These are phyloP conservation scores for Centropus unirufus DNA, from an alignment of 2,113 vertebrate genomes.

Conservation along the genomic window DNA sequence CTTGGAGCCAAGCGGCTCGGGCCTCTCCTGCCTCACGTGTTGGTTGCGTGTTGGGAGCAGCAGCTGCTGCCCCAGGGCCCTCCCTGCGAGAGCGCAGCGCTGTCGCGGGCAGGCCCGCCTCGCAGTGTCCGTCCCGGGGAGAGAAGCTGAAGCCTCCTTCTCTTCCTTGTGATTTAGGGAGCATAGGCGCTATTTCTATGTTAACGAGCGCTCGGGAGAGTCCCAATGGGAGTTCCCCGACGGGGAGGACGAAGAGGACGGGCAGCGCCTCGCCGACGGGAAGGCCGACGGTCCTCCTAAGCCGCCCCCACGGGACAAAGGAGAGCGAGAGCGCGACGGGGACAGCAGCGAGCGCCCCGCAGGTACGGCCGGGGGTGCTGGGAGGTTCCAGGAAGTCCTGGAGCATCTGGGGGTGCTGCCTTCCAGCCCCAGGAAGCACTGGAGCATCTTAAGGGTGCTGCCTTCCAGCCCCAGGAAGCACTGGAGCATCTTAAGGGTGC, in stretches of 20 bases:
- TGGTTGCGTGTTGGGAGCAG: slow-evolving; percentile 75
- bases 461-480: too few species aligned
- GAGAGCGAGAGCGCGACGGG: slow-evolving; percentile 47
- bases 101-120: slow-evolving; percentile 78
- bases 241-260: slow-evolving; percentile 85
- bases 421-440: background rate
- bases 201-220: slow-evolving; percentile 93
- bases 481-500: too few species aligned
- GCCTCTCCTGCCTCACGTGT: slow-evolving; percentile 76
- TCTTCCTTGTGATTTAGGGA: slow-evolving; percentile 98
- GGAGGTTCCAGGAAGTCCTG: rapidly evolving
- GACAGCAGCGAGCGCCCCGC: slow-evolving; percentile 55
- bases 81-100: slow-evolving; percentile 78
- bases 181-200: slow-evolving; percentile 99
- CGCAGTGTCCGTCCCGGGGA: slow-evolving; percentile 65
- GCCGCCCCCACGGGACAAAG: slow-evolving; percentile 75
- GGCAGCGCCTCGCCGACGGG: slow-evolving; percentile 67
- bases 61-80: slow-evolving; percentile 76
- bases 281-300: slow-evolving; percentile 75
- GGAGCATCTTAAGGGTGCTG: rapidly evolving
- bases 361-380: slow-evolving; percentile 27
- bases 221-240: slow-evolving; percentile 98
- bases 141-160: slow-evolving; percentile 78
- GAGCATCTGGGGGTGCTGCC: background rate
- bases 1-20: slow-evolving; percentile 73